phyloP scores from a whole-genome alignment of 2,888 invertebrate genomes.

The Conomelus anceps region DNA sequence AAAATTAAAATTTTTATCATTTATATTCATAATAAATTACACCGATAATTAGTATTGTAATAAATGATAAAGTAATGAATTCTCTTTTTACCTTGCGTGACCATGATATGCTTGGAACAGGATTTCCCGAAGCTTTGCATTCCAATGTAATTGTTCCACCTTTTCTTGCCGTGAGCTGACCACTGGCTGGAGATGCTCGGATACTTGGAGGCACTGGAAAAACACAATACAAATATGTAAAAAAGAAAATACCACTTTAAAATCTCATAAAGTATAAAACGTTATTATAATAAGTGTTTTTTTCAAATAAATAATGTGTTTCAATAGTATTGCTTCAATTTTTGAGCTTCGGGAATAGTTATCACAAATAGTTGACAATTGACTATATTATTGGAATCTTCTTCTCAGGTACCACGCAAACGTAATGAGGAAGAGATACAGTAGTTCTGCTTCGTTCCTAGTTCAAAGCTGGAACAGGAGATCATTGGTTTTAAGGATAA shows the following conservation, averaged over 20 bases:
- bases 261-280: background rate
- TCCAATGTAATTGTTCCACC: constrained; percentile 62
- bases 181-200: constrained; percentile 55
- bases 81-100: constrained; percentile 56
- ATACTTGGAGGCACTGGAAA: constrained; percentile 57
- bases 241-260: background rate
- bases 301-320: no score
- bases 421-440: background rate
- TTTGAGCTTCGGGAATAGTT: no score
- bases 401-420: background rate
- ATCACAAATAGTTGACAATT: no score
- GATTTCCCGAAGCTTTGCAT: constrained; percentile 66
- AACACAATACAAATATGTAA: constrained; percentile 16
- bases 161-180: constrained; percentile 58
- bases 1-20: no score
- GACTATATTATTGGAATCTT: background rate
- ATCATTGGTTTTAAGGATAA: background rate
- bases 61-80: constrained; percentile 19
- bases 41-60: background rate
- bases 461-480: background rate
- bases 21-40: no score
- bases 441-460: background rate
- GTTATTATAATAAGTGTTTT: background rate
- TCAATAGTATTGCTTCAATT: no score
- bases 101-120: constrained; percentile 63